phyloP scores from a whole-genome alignment of 2,113 vertebrate species.

The Hippoglossus stenolepis region DNA sequence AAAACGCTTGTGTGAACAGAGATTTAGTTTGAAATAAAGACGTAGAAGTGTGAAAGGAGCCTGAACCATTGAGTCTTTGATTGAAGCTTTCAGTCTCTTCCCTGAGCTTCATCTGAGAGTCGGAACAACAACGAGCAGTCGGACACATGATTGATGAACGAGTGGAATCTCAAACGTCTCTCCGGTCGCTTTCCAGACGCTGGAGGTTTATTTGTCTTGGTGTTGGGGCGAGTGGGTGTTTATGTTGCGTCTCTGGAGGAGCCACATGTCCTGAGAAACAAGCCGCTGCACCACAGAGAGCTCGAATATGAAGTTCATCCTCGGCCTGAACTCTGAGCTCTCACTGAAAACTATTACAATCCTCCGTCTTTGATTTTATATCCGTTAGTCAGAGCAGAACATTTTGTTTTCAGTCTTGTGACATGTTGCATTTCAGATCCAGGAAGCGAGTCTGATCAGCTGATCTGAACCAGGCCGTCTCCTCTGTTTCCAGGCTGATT shows the following conservation, averaged over 20 bases:
- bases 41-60: too few species aligned
- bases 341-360: too few species aligned
- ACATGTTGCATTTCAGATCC: not conserved
- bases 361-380: not conserved
- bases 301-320: slow-evolving; percentile 38
- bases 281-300: slow-evolving; percentile 46
- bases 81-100: not conserved
- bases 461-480: not conserved
- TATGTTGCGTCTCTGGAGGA: slow-evolving; percentile 66
- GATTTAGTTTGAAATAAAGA: too few species aligned
- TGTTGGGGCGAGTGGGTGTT: slow-evolving; percentile 69
- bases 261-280: slow-evolving; percentile 70
- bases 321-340: not conserved
- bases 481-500: slow-evolving; percentile 82
- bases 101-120: not conserved
- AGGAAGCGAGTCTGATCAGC: not conserved
- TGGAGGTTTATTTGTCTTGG: slow-evolving; percentile 75
- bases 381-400: not conserved
- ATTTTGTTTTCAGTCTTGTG: too few species aligned
- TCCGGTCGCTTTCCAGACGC: slow-evolving; percentile 54
- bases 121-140: not conserved
- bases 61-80: not conserved
- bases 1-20: too few species aligned
- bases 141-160: slow-evolving; percentile 74
- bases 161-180: slow-evolving; percentile 49